phyloP scores from a whole-genome alignment of 2,113 vertebrate species.

The Synodontis membranacea region DNA sequence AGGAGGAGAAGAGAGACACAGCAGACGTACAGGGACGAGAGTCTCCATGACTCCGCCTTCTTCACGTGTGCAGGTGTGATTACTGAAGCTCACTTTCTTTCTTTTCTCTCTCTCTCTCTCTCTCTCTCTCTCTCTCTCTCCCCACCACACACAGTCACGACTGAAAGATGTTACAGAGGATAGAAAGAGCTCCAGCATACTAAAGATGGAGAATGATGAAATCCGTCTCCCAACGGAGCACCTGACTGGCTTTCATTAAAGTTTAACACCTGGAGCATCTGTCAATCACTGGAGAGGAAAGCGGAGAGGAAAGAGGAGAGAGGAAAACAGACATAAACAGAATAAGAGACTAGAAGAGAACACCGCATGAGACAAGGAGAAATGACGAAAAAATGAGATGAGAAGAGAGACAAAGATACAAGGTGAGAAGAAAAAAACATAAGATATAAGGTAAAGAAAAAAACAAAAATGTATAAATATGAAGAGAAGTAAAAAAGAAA shows the following conservation, averaged over 20 bases:
- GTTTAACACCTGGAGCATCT: conserved; percentile 67
- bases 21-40: conserved; percentile 15
- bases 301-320: neutral
- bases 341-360: conserved; percentile 50
- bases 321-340: neutral
- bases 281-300: conserved; percentile 67
- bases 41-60: conserved; percentile 19
- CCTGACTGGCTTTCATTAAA: conserved; percentile 73
- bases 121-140: neutral
- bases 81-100: conserved; percentile 26
- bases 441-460: conserved; percentile 46
- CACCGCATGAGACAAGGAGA: neutral
- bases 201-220: conserved; percentile 71
- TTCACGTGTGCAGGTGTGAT: conserved; percentile 39
- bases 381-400: neutral
- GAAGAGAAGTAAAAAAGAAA: conserved; percentile 27
- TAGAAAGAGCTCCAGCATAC: conserved; percentile 65
- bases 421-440: conserved; percentile 5
- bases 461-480: conserved; percentile 50
- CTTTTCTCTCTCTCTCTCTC: neutral
- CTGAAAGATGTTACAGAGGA: conserved; percentile 28
- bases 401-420: conserved; percentile 56
- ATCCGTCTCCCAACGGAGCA: conserved; percentile 70
- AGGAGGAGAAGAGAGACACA: neutral
- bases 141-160: conserved; percentile 26